Percentiles rank a stretch among this genome's conserved stretches.
Conservation (phyloP, 2,888 invertebrate species). For the Unio pictorum region DNA sequence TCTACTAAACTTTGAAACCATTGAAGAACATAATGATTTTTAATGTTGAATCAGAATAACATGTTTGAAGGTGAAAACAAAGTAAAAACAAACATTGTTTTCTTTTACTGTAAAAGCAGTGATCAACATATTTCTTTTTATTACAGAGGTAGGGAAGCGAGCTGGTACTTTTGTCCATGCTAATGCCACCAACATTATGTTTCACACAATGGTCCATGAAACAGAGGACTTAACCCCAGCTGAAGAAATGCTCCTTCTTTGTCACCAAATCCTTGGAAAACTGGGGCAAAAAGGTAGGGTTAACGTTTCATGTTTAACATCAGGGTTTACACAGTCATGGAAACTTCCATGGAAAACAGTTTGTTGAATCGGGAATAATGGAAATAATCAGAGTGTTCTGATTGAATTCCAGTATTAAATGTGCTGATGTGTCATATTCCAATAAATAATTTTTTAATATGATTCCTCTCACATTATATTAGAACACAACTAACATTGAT, state of each 20-base stretch:
- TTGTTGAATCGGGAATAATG: too few species aligned
- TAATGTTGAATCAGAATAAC: too few species aligned
- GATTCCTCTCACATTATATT: too few species aligned
- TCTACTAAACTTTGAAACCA: too few species aligned
- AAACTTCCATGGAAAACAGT: too few species aligned
- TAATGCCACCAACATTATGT: slow-evolving; percentile 62
- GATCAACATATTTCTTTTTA: background rate
- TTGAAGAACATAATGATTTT: too few species aligned
- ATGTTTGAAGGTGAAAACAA: background rate
- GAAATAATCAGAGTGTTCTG: too few species aligned
- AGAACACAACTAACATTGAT: too few species aligned
- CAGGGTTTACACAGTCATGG: background rate
- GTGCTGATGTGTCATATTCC: too few species aligned
- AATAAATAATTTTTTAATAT: too few species aligned
- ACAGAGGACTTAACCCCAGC: slow-evolving; percentile 46
- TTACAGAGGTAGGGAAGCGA: slow-evolving; percentile 63
- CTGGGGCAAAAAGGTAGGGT: slow-evolving; percentile 67
- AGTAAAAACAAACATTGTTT: background rate
- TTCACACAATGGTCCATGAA: slow-evolving; percentile 61
- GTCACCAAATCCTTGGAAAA: slow-evolving; percentile 65
- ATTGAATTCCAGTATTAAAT: too few species aligned
- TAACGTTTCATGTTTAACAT: background rate
- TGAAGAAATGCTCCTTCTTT: slow-evolving; percentile 58
- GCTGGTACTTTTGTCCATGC: slow-evolving; percentile 60
- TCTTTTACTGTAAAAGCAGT: background rate